Conservation (phyloP, 2,888 invertebrate species). For the Venustoraphidia nigricollis region DNA sequence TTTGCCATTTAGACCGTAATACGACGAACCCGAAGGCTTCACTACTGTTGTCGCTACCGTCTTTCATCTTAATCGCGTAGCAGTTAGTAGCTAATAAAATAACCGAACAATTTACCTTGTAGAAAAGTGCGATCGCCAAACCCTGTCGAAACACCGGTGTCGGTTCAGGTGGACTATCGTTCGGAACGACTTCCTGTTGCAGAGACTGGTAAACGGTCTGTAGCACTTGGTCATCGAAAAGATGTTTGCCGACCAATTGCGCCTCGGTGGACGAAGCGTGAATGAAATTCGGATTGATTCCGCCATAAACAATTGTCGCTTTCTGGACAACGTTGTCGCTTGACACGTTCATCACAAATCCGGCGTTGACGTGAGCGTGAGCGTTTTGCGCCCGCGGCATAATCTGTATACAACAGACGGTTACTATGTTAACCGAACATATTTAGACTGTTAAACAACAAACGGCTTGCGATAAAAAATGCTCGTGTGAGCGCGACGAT, state of each 20-base stretch:
- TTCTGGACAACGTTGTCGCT: constrained; percentile 20
- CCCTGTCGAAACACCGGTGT: constrained; percentile 50
- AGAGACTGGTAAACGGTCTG: constrained; percentile 30
- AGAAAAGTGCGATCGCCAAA: constrained; percentile 62
- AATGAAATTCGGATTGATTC: constrained; percentile 34
- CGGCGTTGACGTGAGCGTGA: constrained; percentile 61
- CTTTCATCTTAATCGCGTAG: no score
- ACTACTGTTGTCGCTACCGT: no score
- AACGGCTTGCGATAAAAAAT: no score
- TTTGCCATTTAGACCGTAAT: no score
- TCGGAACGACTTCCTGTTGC: constrained; percentile 44
- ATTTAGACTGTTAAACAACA: no score
- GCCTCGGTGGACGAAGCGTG: constrained; percentile 37
- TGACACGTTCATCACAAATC: constrained; percentile 41
- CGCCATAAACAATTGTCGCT: constrained; percentile 49
- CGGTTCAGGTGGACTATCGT: constrained; percentile 46
- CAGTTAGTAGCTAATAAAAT: no score
- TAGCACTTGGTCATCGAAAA: constrained; percentile 25
- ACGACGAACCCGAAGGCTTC: no score
- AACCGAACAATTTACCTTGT: constrained; percentile 41
- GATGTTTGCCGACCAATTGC: constrained; percentile 26
- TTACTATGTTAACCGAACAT: no score
- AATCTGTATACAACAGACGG: constrained; percentile 30
- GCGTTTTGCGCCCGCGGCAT: constrained; percentile 58
- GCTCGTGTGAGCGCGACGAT: no score